Evolutionary conservation across 2,797 vertebrate species (phyloP), one percentile per base, ranked within the genome.

Genomic region (Meda fulgida): DNA sequence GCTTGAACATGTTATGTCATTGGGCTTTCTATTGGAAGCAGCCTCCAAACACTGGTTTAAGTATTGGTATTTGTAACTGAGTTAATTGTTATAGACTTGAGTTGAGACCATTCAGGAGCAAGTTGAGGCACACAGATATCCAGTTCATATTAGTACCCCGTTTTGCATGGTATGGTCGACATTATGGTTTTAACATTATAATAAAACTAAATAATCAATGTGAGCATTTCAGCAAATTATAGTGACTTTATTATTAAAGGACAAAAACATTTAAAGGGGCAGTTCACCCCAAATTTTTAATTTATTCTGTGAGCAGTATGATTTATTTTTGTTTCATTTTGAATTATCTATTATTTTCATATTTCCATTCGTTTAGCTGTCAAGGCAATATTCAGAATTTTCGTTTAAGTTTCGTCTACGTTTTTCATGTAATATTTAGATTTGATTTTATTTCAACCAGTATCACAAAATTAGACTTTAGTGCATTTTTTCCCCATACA

Each of bases 1-100:
- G 29, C 14, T 63, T 48, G 77, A 36, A 58, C 21, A 40, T 67
- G n/a, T 77, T 67, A 60, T 34, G 65, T 78, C 21, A 84, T 10
- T 53, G 21, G 58, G 26, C 7, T 51, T n/a, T 65, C n/a, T 51
- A 21, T 66, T 66, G 40, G 51, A 53, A 38, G 18, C 5, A 40
- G 26, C 6, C 40, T 51, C 43, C 29, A 67, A 9, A 53, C 55
- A 29, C 19, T 72, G 36, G 9, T 21, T 34, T 10, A 46, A n/a
- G 13, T 77, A 9, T 23, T 16, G 7, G 4, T n/a, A 3, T 77
- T 40, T 69, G 66, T 18, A 10, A 36, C 9, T 75, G 29, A 34
- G 29, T 7, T 53, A 53, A 75, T 2, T 53, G 48, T 18, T 55
- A 16, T 23, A 43, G n/a, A 58, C 6, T 67, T 48, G 3, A 55